phyloP scores from a whole-genome alignment of 2,113 vertebrate genomes.

The Cyanoramphus novaezelandiae region DNA sequence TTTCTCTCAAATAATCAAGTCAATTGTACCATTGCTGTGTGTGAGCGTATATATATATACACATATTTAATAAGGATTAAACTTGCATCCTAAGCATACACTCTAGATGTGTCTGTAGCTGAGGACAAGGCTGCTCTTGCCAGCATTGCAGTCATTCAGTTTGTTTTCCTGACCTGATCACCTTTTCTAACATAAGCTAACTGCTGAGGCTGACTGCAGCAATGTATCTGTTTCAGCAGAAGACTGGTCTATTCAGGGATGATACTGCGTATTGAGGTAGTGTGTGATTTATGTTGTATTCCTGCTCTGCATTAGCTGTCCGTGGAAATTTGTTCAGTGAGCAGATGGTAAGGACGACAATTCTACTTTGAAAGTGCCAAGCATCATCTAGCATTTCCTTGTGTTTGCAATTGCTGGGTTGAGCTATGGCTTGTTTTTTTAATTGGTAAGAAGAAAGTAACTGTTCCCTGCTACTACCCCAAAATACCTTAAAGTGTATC shows the following conservation, averaged over 20 bases:
- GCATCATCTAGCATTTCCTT: background rate
- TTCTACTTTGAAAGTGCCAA: background rate
- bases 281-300: background rate
- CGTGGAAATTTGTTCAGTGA: background rate
- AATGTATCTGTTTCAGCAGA: background rate
- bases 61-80: background rate
- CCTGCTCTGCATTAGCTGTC: background rate
- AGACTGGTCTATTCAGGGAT: background rate
- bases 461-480: background rate
- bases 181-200: background rate
- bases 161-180: background rate
- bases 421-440: background rate
- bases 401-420: background rate
- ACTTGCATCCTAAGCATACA: background rate
- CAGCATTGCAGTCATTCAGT: background rate
- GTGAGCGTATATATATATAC: background rate
- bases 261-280: background rate
- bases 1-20: background rate
- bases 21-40: background rate
- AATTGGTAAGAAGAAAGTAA: background rate
- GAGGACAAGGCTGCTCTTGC: background rate
- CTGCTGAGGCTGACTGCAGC: background rate
- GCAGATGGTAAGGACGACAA: background rate
- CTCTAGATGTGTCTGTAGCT: background rate
- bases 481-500: background rate